Evolutionary conservation across 2,888 invertebrate species (phyloP).

Genomic region (Lepidonotus clava): DNA sequence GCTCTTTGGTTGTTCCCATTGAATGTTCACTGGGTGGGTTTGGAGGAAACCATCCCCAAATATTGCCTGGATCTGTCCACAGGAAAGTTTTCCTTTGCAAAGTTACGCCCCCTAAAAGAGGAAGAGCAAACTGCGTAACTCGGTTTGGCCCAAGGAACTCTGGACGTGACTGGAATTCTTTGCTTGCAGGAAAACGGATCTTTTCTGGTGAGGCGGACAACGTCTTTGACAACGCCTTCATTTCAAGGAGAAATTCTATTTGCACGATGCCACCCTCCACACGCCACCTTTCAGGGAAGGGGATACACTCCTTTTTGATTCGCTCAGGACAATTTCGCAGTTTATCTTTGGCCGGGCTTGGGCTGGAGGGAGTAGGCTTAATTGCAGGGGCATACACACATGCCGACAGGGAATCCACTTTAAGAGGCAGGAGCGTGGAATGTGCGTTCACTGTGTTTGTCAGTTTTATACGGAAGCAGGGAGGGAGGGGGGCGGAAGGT

Average conservation of each 20-base stretch:
- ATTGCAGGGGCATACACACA: neutral
- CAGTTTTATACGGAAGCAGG: too few relatives aligned
- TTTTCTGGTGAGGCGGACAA: neutral
- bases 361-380: neutral
- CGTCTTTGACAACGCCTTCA: neutral
- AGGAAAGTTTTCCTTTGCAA: neutral
- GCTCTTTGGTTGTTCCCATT: neutral
- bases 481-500: slow-evolving; percentile 14
- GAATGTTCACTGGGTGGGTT: neutral
- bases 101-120: too few relatives aligned
- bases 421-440: neutral
- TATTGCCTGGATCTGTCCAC: neutral
- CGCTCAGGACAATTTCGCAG: neutral
- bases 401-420: neutral
- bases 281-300: neutral
- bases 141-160: neutral
- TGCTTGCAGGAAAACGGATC: neutral
- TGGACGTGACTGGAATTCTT: neutral
- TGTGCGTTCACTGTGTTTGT: too few relatives aligned
- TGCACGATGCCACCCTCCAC: too few relatives aligned
- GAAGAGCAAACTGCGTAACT: neutral
- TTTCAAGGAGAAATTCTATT: too few relatives aligned
- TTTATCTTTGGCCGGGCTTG: neutral
- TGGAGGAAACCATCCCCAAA: neutral
- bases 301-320: slow-evolving; percentile 1